Evolutionary conservation across 2,797 vertebrate genomes (phyloP).

Genomic region (Parambassis ranga): DNA sequence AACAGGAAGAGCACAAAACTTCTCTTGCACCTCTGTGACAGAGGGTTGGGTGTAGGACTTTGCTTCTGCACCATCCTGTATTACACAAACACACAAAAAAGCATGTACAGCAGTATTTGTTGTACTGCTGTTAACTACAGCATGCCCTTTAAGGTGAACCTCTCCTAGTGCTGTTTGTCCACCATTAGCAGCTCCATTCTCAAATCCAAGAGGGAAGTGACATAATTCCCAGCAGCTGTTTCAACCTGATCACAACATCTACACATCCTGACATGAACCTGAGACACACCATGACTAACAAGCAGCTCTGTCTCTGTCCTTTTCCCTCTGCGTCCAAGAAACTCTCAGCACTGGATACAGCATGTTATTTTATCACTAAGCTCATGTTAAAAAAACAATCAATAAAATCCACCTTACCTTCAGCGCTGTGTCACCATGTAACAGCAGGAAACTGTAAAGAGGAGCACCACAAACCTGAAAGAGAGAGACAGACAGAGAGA

Average conservation of each 20-base stretch:
- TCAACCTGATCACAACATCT: constrained; percentile 15
- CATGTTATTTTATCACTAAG: neutral
- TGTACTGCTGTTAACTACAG: neutral
- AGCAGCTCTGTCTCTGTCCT: neutral
- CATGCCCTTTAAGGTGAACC: neutral
- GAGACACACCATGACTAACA: neutral
- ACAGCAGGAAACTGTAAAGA: constrained; percentile 76
- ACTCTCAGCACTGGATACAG: neutral
- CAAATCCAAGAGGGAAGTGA: constrained; percentile 10
- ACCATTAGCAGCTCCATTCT: constrained; percentile 3
- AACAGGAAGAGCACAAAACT: constrained; percentile 60
- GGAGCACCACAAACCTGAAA: constrained; percentile 69
- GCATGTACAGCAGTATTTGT: neutral
- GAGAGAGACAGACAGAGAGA: constrained; percentile 29
- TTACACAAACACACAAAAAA: neutral
- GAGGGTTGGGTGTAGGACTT: constrained; percentile 19
- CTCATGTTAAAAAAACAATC: neutral
- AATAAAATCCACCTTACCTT: constrained; percentile 65
- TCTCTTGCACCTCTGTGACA: constrained; percentile 40
- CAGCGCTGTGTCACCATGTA: constrained; percentile 78
- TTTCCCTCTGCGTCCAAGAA: neutral
- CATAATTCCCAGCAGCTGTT: constrained; percentile 22
- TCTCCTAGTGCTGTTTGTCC: neutral
- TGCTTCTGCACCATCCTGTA: constrained; percentile 26
- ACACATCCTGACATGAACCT: constrained; percentile 11